phyloP scores from a whole-genome alignment of 2,113 vertebrate species.

The Odontesthes bonariensis region DNA sequence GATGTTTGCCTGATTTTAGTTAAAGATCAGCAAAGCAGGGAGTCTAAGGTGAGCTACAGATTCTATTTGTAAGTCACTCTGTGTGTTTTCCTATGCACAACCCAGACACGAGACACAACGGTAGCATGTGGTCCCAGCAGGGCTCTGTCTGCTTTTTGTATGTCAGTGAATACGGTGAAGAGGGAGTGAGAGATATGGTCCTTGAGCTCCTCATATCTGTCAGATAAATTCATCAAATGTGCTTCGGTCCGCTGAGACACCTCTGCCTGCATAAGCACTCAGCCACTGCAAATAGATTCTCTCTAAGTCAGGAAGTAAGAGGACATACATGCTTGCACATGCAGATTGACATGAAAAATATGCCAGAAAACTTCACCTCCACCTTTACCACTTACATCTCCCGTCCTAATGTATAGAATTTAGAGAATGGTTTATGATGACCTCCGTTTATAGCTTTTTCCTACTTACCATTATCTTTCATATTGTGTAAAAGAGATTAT shows the following conservation, averaged over 20 bases:
- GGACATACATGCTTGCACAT: conserved; percentile 14
- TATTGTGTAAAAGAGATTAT: background rate
- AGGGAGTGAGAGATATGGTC: conserved; percentile 23
- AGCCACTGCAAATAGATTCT: conserved; percentile 49
- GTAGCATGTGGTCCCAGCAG: conserved; percentile 45
- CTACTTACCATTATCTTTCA: background rate
- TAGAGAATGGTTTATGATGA: conserved; percentile 1
- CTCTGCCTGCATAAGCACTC: conserved; percentile 48
- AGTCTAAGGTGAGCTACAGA: background rate
- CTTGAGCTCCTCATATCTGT: conserved; percentile 55
- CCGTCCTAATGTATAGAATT: background rate
- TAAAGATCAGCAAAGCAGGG: conserved; percentile 13
- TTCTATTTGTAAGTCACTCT: conserved; percentile 5
- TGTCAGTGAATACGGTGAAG: conserved; percentile 34
- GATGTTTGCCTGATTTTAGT: conserved; percentile 24
- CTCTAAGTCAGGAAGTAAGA: conserved; percentile 27
- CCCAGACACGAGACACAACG: conserved; percentile 43
- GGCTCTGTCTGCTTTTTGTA: conserved; percentile 21
- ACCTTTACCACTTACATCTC: background rate
- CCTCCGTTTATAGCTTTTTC: background rate
- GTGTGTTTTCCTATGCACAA: conserved; percentile 18
- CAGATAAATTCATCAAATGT: conserved; percentile 71
- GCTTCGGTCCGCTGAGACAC: conserved; percentile 41
- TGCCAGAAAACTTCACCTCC: background rate
- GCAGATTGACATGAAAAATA: conserved; percentile 8